Evolutionary conservation across 2,888 invertebrate species (phyloP), one percentile per base, ranked within the genome.

Genomic region (Isotomurus palustris): DNA sequence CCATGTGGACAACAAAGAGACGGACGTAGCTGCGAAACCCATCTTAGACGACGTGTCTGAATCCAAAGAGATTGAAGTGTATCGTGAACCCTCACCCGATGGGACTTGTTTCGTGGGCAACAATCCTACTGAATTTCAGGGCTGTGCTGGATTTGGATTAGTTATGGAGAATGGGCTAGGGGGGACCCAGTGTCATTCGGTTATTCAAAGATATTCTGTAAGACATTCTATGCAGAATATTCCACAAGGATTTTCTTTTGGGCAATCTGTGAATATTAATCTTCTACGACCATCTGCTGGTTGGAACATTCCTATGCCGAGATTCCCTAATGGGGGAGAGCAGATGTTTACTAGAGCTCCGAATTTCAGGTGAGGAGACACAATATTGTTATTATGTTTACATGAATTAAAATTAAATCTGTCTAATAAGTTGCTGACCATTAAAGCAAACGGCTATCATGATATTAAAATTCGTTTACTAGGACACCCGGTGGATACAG

Each of bases 401-500:
- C n/a, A n/a, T n/a, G n/a, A n/a, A n/a, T n/a, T n/a, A n/a, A n/a
- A n/a, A n/a, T n/a, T n/a, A n/a, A n/a, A n/a, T n/a, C n/a, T n/a
- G n/a, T n/a, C n/a, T n/a, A n/a, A n/a, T n/a, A n/a, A n/a, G n/a
- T n/a, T n/a, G n/a, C n/a, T n/a, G n/a, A n/a, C n/a, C n/a, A n/a
- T n/a, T n/a, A n/a, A n/a, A n/a, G n/a, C n/a, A n/a, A n/a, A n/a
- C n/a, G n/a, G n/a, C n/a, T n/a, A n/a, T n/a, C n/a, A n/a, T n/a
- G n/a, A n/a, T n/a, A n/a, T n/a, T n/a, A n/a, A n/a, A n/a, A n/a
- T n/a, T n/a, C n/a, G n/a, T n/a, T n/a, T n/a, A n/a, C n/a, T n/a
- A n/a, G 69, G 3, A 67, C 66, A 2, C 66, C 64, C 14, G 64
- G 64, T 19, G 68, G 60, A n/a, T 67, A 68, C 25, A 64, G 60